Evolutionary conservation across 2,888 invertebrate genomes (phyloP).

Genomic region (Hydropsyche betteni): DNA sequence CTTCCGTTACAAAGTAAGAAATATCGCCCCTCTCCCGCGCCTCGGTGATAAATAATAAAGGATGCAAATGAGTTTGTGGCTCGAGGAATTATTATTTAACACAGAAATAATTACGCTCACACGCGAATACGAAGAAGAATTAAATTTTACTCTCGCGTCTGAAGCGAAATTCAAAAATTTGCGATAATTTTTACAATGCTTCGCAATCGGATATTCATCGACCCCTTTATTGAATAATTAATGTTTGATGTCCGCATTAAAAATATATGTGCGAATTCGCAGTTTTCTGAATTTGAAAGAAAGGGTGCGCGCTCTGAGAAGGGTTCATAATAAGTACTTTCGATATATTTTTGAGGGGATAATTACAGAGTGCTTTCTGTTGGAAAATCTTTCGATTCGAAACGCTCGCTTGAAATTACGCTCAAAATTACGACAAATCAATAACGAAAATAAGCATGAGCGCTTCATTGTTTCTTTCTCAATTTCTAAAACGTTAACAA

Average conservation of each 20-base stretch:
- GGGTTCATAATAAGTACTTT: slow-evolving; percentile 15
- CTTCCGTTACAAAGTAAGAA: slow-evolving; percentile 46
- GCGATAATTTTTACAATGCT: no score
- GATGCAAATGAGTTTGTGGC: slow-evolving; percentile 40
- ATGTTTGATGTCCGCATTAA: no score
- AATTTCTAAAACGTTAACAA: background rate
- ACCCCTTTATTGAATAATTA: no score
- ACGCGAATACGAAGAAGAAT: slow-evolving; percentile 26
- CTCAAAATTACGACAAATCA: background rate
- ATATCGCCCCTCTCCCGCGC: slow-evolving; percentile 34
- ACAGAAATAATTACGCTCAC: slow-evolving; percentile 32
- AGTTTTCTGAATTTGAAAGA: slow-evolving; percentile 14
- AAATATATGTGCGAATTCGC: background rate
- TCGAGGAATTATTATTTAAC: slow-evolving; percentile 31
- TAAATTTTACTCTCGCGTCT: slow-evolving; percentile 17
- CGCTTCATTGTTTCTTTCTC: no score
- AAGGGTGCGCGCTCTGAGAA: background rate
- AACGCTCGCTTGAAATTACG: slow-evolving; percentile 2
- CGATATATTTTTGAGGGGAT: slow-evolving; percentile 36
- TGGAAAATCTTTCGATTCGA: slow-evolving; percentile 29
- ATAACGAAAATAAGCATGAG: background rate
- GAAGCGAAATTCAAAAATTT: slow-evolving; percentile 1
- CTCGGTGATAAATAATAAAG: slow-evolving; percentile 37
- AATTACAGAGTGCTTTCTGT: slow-evolving; percentile 32
- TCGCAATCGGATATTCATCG: no score